Evolutionary conservation across 2,888 invertebrate species (phyloP), one percentile per base, ranked within the genome.

Genomic region (Tipula lateralis): DNA sequence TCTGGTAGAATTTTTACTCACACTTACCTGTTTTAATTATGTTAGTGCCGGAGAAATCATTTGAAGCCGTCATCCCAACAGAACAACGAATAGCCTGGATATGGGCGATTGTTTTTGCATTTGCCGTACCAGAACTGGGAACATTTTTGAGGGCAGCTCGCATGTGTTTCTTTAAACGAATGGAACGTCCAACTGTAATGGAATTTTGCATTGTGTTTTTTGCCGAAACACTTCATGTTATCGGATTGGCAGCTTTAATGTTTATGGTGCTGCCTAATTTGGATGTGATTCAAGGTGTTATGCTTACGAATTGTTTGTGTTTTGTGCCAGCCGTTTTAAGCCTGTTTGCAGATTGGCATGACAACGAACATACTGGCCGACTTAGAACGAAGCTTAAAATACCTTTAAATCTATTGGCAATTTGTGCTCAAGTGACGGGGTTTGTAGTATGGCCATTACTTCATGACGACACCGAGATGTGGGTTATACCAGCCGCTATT

Each of bases 251-350:
- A 0, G 89, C 96, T 44, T 91, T 98, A 30, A 92, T 95, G 34
- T 94, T 96, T 86, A 89, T 93, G 50, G 93, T 96, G 81, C 90
- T 98, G 39, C 97, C 97, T 0, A 92, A 94, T 86, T 88, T 97
- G 86, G 96, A 97, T 89, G 94, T 95, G 0, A 92, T 96, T 12
- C 95, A 95, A 88, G 96, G 95, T 0, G 93, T 95, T 0, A 95
- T 96, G 93, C 90, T 97, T 84, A 95, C 96, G 88, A 96, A 95
- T 89, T 96, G 95, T 29, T 92, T 97, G 86, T 96, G 96, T 88
- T 92, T 97, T 87, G 89, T 97, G 12, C 98, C 98, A 0, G 82
- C n/a, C 3, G 13, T 30, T 13, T 82, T 82, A n/a, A 29, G 9
- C 12, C 1, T 82, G 7, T 82, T 16, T 30, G 30, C 82, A n/a